These are phyloP conservation scores for Dermatemys mawii DNA, from an alignment of 2,113 vertebrate species.

Conservation along the genomic window DNA sequence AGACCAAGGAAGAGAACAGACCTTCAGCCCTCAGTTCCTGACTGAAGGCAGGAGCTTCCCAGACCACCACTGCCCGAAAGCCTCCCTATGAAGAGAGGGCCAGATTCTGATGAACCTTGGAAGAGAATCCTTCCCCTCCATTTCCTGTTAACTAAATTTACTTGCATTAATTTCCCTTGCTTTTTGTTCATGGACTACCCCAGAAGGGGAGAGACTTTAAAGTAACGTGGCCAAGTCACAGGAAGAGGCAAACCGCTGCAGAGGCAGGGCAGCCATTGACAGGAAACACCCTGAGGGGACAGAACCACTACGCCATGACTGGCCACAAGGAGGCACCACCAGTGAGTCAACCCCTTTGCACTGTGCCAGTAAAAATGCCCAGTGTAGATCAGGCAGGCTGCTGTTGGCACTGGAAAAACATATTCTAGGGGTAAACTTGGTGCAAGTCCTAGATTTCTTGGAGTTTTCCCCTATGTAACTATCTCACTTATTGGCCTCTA, in stretches of 20 bases:
- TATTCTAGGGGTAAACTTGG: neutral
- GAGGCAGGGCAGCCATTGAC: neutral
- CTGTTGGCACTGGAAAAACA: accelerated
- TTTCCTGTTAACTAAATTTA: neutral
- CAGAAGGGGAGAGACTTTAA: neutral
- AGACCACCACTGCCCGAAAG: too few relatives aligned
- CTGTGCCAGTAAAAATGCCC: neutral
- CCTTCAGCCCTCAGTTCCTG: neutral
- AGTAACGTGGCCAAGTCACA: neutral
- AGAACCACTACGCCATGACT: neutral
- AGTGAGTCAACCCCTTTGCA: neutral
- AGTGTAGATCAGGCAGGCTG: neutral
- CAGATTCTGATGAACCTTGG: neutral
- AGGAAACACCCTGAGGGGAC: neutral
- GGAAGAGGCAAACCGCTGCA: neutral
- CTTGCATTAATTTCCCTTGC: neutral
- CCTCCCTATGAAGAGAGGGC: neutral
- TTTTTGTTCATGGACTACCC: neutral
- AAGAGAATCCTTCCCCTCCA: neutral
- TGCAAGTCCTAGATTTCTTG: neutral
- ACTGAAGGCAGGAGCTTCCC: neutral
- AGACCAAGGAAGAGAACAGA: neutral
- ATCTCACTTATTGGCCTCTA: neutral
- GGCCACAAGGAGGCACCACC: neutral
- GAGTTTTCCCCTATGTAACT: neutral